Base-by-base conservation (phyloP, 2,797 vertebrate genomes). In the Danio jaintianensis region DNA sequence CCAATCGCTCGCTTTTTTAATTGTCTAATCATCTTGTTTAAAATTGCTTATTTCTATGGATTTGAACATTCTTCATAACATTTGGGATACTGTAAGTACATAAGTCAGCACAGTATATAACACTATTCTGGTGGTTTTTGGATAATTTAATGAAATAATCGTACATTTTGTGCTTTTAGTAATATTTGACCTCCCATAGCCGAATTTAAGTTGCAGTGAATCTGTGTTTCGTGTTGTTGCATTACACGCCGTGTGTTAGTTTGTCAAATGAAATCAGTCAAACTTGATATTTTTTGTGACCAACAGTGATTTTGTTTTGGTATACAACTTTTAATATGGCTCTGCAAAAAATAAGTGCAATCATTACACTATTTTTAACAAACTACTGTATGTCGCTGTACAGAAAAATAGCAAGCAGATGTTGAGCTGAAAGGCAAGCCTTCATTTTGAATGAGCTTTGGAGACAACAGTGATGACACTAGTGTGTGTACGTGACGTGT, bases 391-490 rank as follows among this genome's bases (percentile, higher is more conserved):
- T 3, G 29, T 29, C 29, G 42, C 48, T 18, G 7, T 50, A n/a
- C 61, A 38, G 56, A 47, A 18, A 16, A 59, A 53, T 45, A 61
- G n/a, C 2, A 61, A 61, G n/a, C 75, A 56, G 29, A 61, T 59
- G 43, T 40, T 42, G 11, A 68, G 66, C 66, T 78, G 5, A 59
- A 67, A 59, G 66, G 8, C 29, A 59, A 70, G 18, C 45, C 29
- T 78, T 70, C 66, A 22, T 59, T 61, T 38, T 38, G 48, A 69
- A 48, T 47, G 63, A 67, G 62, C 52, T 56, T 67, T 67, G 12
- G 52, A 77, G 11, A 67, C 58, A 8, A 29, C 15, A 61, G 15
- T 3, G 2, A 52, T 52, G 20, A 22, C 50, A 29, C 2, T 15
- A 36, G 15, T 48, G 16, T 48, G 16, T 73, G 15, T 56, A 40